Conservation (phyloP, 2,113 vertebrate genomes). For the Catharus bicknelli region DNA sequence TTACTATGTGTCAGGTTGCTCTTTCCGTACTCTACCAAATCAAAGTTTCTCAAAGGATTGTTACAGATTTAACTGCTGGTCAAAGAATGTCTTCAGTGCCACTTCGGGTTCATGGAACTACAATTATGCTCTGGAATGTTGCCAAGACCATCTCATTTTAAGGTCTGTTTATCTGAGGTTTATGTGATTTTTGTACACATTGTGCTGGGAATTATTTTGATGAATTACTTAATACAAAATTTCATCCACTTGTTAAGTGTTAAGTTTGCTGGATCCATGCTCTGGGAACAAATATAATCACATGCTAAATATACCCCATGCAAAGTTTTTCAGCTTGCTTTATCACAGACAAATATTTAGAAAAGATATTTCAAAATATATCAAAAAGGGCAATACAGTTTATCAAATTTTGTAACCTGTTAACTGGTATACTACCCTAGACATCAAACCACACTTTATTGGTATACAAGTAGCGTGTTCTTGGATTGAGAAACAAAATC, state of each 20-base stretch:
- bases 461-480: background rate
- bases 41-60: background rate
- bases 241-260: background rate
- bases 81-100: background rate
- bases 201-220: background rate
- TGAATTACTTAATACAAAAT: background rate
- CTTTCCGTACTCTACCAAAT: background rate
- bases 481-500: background rate
- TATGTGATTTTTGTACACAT: background rate
- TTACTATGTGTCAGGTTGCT: background rate
- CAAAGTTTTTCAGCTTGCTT: background rate
- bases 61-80: background rate
- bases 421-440: background rate
- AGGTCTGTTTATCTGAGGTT: background rate
- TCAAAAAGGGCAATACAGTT: background rate
- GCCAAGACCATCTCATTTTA: background rate
- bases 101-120: background rate
- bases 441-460: background rate
- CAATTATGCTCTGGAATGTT: background rate
- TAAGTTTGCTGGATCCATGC: background rate
- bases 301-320: background rate
- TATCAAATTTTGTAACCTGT: background rate
- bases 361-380: background rate
- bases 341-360: background rate
- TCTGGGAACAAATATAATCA: background rate